Conservation (phyloP, 2,113 vertebrate species). For the Trogon melanurus region DNA sequence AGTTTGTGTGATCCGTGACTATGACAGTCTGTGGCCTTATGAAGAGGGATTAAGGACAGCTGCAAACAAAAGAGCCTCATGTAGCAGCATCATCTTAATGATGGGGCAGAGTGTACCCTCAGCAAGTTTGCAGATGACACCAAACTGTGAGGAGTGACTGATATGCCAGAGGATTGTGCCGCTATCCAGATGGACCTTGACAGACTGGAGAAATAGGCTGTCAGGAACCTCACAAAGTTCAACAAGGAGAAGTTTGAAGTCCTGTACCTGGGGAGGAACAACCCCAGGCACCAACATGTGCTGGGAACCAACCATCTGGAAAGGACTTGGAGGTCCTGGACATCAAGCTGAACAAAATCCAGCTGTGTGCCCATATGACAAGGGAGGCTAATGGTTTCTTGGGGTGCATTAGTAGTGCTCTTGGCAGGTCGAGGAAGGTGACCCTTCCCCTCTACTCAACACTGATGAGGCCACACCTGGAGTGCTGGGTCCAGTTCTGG, state of each 20-base stretch:
- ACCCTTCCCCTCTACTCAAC: not conserved
- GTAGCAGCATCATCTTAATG: not conserved
- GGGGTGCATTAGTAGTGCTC: not conserved
- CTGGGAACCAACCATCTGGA: not conserved
- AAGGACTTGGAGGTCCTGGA: not conserved
- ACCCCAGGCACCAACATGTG: not conserved
- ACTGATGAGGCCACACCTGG: not conserved
- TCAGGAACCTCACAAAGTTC: not conserved
- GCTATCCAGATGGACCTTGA: not conserved
- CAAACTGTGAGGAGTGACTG: not conserved
- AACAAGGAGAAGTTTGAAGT: not conserved
- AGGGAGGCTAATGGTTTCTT: not conserved
- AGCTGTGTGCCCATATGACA: not conserved
- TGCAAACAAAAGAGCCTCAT: not conserved
- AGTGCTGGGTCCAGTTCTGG: not conserved
- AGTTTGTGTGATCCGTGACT: not conserved
- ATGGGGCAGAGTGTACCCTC: not conserved
- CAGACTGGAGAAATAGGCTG: not conserved
- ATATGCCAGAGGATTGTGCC: not conserved
- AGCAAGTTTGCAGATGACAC: not conserved
- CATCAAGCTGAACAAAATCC: not conserved
- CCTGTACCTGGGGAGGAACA: not conserved
- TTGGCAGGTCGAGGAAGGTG: not conserved
- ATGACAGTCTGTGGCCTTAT: not conserved
- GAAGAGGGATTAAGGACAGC: not conserved